Conservation (phyloP, 2,888 invertebrate species). For the Dolichomitus sp. region DNA sequence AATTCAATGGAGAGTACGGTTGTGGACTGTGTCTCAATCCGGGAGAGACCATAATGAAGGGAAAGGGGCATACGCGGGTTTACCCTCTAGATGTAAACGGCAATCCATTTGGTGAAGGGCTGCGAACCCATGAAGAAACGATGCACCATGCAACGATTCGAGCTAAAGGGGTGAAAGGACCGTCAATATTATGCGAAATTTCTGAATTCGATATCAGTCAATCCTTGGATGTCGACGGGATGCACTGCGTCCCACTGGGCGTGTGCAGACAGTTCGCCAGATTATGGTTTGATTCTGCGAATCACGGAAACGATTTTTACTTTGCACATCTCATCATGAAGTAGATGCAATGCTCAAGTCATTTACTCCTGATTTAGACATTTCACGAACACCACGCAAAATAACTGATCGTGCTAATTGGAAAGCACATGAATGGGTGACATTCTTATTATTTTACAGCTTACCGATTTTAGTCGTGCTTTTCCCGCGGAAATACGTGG, state of each 20-base stretch:
- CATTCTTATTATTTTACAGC: constrained; percentile 24
- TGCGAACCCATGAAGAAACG: constrained; percentile 42
- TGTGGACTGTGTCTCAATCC: constrained; percentile 59
- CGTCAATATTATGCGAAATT: no score
- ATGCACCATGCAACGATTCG: no score
- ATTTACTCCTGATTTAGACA: constrained; percentile 16
- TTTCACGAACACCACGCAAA: constrained; percentile 33
- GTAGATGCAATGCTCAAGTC: constrained; percentile 20
- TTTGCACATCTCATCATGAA: constrained; percentile 29
- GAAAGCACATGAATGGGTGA: constrained; percentile 34
- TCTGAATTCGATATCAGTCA: constrained; percentile 64
- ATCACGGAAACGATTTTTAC: constrained; percentile 45
- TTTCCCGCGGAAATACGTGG: constrained; percentile 33
- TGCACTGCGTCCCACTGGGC: constrained; percentile 66
- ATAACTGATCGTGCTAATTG: constrained; percentile 39
- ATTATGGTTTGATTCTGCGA: constrained; percentile 33
- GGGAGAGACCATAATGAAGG: constrained; percentile 48
- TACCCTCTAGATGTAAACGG: constrained; percentile 41
- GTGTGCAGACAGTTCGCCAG: constrained; percentile 55
- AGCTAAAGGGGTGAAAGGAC: no score
- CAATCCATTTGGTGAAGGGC: constrained; percentile 48
- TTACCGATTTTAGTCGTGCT: constrained; percentile 16
- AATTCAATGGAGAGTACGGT: constrained; percentile 59
- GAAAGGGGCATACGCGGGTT: constrained; percentile 33
- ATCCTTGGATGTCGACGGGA: constrained; percentile 64